Conservation (phyloP, 2,113 vertebrate species). For the Caranx melampygus region DNA sequence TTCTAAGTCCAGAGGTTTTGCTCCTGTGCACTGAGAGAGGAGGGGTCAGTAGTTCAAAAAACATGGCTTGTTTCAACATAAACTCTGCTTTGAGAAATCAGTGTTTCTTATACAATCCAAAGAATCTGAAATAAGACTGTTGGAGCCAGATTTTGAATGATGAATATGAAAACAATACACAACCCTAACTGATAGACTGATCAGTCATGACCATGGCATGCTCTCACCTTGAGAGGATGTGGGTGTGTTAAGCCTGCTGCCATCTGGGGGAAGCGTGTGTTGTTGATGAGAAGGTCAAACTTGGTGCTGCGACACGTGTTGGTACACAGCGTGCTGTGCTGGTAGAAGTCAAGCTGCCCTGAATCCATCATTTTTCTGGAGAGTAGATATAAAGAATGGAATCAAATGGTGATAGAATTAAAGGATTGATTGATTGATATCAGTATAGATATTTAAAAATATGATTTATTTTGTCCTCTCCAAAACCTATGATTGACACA, state of each 20-base stretch:
- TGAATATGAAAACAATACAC: not conserved
- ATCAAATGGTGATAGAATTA: not conserved
- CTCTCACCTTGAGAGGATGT: slow-evolving; percentile 88
- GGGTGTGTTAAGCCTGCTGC: slow-evolving; percentile 88
- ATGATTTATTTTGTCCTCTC: not conserved
- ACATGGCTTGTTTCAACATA: too few relatives aligned
- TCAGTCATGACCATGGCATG: not conserved
- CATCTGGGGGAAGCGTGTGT: slow-evolving; percentile 92
- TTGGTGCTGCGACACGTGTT: slow-evolving; percentile 99
- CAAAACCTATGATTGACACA: not conserved
- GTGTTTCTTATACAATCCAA: not conserved
- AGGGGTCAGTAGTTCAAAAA: too few relatives aligned
- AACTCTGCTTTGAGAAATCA: not conserved
- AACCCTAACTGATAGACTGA: not conserved
- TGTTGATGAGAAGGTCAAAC: slow-evolving; percentile 98
- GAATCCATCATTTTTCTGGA: slow-evolving; percentile 99
- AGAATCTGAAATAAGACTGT: not conserved
- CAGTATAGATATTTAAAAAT: not conserved
- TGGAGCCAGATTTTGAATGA: not conserved
- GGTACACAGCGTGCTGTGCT: slow-evolving; percentile 96
- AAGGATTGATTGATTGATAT: not conserved
- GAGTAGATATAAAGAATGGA: slow-evolving; percentile 16
- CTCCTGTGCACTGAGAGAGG: too few relatives aligned
- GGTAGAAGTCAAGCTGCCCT: slow-evolving; percentile 97
- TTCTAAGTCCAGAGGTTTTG: too few relatives aligned